Conservation (phyloP, 2,888 invertebrate genomes). For the Pyrgus malvae region DNA sequence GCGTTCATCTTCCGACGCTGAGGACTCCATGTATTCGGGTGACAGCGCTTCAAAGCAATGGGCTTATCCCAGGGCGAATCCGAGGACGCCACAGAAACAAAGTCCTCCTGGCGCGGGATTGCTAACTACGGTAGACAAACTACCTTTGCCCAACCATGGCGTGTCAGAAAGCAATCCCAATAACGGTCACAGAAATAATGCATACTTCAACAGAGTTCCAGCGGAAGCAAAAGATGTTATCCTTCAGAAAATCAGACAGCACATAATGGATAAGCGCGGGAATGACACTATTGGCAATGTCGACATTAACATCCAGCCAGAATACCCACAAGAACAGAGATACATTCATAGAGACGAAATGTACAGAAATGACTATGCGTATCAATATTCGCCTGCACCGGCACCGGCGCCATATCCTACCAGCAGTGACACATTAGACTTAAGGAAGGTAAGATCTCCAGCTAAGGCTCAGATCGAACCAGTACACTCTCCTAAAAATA, state of each 20-base stretch:
- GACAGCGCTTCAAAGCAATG: conserved; percentile 59
- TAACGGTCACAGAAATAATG: conserved; percentile 48
- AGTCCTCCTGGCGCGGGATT: conserved; percentile 61
- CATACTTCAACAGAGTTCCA: conserved; percentile 70
- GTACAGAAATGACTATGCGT: conserved; percentile 55
- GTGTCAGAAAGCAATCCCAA: conserved; percentile 48
- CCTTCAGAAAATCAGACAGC: conserved; percentile 76
- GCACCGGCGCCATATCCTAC: conserved; percentile 47
- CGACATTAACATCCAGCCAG: conserved; percentile 47
- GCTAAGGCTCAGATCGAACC: conserved; percentile 49
- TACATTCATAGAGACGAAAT: conserved; percentile 57
- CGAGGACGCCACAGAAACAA: conserved; percentile 43
- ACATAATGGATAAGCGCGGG: conserved; percentile 76
- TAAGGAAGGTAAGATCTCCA: conserved; percentile 73
- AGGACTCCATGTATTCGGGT: conserved; percentile 65
- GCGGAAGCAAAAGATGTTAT: conserved; percentile 76
- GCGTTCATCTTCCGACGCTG: conserved; percentile 71
- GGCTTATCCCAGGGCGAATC: conserved; percentile 49
- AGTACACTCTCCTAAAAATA: conserved; percentile 48
- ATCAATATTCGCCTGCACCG: conserved; percentile 53
- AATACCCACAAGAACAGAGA: conserved; percentile 53
- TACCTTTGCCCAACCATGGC: conserved; percentile 52
- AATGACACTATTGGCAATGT: conserved; percentile 49
- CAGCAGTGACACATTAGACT: conserved; percentile 65
- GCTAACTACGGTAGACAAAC: conserved; percentile 76